Base-by-base conservation (phyloP, 1,140 invertebrate genomes). In the Drosophila serrata region DNA sequence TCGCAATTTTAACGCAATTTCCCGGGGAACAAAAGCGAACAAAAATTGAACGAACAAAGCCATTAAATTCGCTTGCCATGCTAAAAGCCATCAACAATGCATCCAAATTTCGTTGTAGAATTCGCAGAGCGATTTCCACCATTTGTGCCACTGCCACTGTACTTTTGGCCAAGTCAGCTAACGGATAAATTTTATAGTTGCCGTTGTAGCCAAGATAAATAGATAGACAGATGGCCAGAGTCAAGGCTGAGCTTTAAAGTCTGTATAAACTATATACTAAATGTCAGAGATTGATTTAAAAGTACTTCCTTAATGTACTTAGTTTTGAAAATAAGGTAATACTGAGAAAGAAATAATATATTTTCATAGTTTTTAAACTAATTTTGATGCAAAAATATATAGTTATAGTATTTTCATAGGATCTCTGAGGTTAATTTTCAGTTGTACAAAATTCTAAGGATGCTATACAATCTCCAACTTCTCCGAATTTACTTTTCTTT, bases 1-100 rank as follows among this genome's bases (percentile, higher is more conserved):
- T 9, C 29, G 48, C 75, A 86, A 86, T 87, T 86, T 79, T 65
- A 86, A 76, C 61, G 45, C 79, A 68, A 87, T 82, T 87, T 87
- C 65, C 65, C 75, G 62, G 22, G 45, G 65, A 58, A 53, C 77
- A 78, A 85, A 69, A 46, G 69, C 22, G 33, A 37, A 22, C 33
- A 37, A 24, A 55, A 55, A 55, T 37, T 15, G 19, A 0, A 37
- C 1, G 51, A 55, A 55, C 51, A 72, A 87, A 58, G 68, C 84
- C 82, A 87, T 86, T 82, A 79, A 86, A 82, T 63, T 63, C 68
- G 82, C 75, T 70, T 70, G 56, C 63, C 57, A 85, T 67, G 56
- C 59, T 49, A 51, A 65, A 77, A 68, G 61, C 58, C 75, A 72
- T 75, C 62, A 67, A 78, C 49, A 62, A 76, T 75, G 67, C 73